Evolutionary conservation across 2,113 vertebrate species (phyloP), one percentile per base, ranked within the genome.

Genomic region (Labrus mixtus): DNA sequence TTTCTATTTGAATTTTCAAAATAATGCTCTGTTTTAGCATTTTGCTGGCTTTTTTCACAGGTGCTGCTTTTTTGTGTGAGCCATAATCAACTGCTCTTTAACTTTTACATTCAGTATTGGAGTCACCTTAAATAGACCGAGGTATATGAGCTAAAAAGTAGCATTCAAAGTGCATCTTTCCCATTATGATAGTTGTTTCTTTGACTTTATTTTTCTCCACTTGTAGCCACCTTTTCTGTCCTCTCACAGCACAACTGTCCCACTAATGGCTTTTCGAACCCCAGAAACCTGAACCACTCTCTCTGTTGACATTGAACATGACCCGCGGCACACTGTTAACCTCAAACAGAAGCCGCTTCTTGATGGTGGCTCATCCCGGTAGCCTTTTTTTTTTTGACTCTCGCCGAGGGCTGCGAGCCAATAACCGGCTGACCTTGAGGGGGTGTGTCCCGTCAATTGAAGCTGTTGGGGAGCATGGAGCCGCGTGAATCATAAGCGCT

Each of bases 401-500:
- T 75, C 41, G 78, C 82, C 66, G 76, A 83, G 78, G 61, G 83
- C 54, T 45, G 57, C 1, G 53, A 81, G 80, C 82, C 76, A 81
- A 75, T 79, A 89, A 85, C 69, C 25, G 60, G 25, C 70, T 15
- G 37, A 56, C 81, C 72, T 61, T 67, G 60, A 68, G 62, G 76
- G 19, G 48, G 16, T 45, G 63, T 45, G 81, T 73, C 78, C 55
- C 62, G 78, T 89, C 73, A 65, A 66, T 88, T 73, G 46, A 45
- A 77, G 77, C 73, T 54, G 66, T 22, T 55, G 59, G 88, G 76
- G 60, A 69, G 73, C 69, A 70, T 76, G 75, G 83, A 3, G 61
- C 76, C 73, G 83, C 51, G 68, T 73, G 82, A 85, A 70, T 82
- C 79, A 86, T 67, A 60, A 68, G 56, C 3, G 41, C 65, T 77